phyloP scores from a whole-genome alignment of 2,888 invertebrate genomes.

The Yponomeuta sedellus region DNA sequence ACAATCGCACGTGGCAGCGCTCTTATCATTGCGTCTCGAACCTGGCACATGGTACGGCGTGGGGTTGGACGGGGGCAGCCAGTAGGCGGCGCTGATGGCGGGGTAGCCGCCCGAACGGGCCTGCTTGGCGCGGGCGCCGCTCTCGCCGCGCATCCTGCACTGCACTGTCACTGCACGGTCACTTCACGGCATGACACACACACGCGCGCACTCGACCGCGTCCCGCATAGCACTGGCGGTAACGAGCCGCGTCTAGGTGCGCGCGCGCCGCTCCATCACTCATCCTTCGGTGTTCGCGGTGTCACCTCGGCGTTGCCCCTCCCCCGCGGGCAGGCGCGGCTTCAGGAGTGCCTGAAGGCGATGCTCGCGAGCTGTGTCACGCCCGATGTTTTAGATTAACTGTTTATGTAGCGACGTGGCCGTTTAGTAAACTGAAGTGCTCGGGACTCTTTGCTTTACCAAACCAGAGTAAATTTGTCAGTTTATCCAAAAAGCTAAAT shows the following conservation, averaged over 20 bases:
- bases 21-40: constrained; percentile 41
- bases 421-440: too few species aligned
- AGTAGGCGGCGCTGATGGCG: constrained; percentile 88
- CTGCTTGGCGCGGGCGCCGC: constrained; percentile 58
- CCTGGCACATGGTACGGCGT: constrained; percentile 91
- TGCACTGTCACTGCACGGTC: constrained; percentile 33
- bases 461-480: too few species aligned
- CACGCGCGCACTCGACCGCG: constrained; percentile 64
- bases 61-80: constrained; percentile 87
- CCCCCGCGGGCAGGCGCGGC: constrained; percentile 2
- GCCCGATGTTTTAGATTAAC: too few species aligned
- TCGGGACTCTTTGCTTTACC: too few species aligned
- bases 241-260: constrained; percentile 46
- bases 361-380: too few species aligned
- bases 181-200: constrained; percentile 40
- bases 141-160: constrained; percentile 71
- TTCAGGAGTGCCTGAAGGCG: not conserved
- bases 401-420: too few species aligned
- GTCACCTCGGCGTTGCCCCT: constrained; percentile 9
- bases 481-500: too few species aligned
- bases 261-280: constrained; percentile 62
- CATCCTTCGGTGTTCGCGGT: constrained; percentile 56
- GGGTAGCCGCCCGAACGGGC: constrained; percentile 77
- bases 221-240: constrained; percentile 54
- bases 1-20: not conserved